Conservation (phyloP, 2,888 invertebrate genomes). For the Vesta saturnalis region DNA sequence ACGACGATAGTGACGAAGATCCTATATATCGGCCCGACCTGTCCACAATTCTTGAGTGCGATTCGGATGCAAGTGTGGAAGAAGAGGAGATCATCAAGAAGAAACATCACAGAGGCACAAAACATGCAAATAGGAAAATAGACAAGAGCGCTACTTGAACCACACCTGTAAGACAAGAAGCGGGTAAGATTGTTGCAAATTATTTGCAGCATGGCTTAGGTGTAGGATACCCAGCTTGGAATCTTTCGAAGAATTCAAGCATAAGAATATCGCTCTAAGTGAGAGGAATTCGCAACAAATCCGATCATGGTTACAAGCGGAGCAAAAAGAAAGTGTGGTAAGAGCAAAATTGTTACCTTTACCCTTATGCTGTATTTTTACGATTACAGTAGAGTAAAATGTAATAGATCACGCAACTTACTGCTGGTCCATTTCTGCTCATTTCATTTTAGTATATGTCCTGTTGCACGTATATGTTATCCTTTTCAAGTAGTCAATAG, state of each 20-base stretch:
- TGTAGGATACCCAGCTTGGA: not conserved
- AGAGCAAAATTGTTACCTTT: not conserved
- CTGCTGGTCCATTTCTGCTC: too few species aligned
- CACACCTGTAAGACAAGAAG: not conserved
- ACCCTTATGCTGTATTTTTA: not conserved
- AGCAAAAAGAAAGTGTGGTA: too few species aligned
- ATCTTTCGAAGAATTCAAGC: slow-evolving; percentile 3
- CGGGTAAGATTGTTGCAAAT: not conserved
- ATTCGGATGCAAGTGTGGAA: not conserved
- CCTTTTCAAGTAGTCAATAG: too few species aligned
- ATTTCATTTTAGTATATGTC: too few species aligned
- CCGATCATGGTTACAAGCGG: not conserved
- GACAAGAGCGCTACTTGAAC: not conserved
- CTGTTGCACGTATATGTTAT: too few species aligned
- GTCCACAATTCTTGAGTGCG: slow-evolving; percentile 3
- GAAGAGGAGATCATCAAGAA: too few species aligned
- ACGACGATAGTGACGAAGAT: too few species aligned
- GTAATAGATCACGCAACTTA: not conserved
- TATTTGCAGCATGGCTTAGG: not conserved
- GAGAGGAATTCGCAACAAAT: not conserved
- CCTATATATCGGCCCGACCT: slow-evolving; percentile 3
- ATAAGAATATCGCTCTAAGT: not conserved
- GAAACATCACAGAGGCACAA: not conserved
- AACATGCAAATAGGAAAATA: not conserved
- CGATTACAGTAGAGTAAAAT: not conserved